Evolutionary conservation across 1,140 invertebrate species (phyloP), one percentile per base, ranked within the genome.

Genomic region (Danaus plexippus): DNA sequence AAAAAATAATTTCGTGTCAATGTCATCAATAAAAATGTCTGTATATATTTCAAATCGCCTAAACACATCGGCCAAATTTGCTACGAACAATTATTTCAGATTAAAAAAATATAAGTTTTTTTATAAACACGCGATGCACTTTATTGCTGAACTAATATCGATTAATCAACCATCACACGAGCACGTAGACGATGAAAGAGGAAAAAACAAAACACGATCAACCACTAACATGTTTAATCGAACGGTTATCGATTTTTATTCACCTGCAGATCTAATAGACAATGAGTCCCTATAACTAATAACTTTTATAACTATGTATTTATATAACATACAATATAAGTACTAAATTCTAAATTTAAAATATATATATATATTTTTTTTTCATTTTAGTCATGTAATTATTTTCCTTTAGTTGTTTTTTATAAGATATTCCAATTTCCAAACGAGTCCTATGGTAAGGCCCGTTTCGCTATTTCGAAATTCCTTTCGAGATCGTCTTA

Each of bases 91-190:
- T 32, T 32, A 32, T 32, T 6, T 3, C 22, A 32, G 22, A 32
- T 32, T 4, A 32, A 32, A 32, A 32, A 32, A 6, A 32, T n/a
- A 32, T 32, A 6, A 32, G 59, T 42, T 43, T 50, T 54, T 54
- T 54, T 61, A 61, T 61, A 40, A 51, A 48, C 52, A 57, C 47
- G 48, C 55, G 55, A 57, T 52, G 61, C 53, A 67, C 58, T 69
- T 67, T 72, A 70, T 68, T 69, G 52, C 52, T 57, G 55, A 63
- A 61, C 61, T 70, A 67, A 70, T 72, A 69, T 72, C 71, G 73
- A 79, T 79, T 79, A 77, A 79, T 79, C 76, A 78, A 74, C 61
- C 58, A 54, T 65, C 67, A 67, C 67, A 67, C 61, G 56, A 63
- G 61, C 48, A 47, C 53, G 56, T 63, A 57, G 58, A 71, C 66